These are phyloP conservation scores for Drosophila trapezifrons DNA, from an alignment of 1,140 invertebrate species.

Conservation along the genomic window DNA sequence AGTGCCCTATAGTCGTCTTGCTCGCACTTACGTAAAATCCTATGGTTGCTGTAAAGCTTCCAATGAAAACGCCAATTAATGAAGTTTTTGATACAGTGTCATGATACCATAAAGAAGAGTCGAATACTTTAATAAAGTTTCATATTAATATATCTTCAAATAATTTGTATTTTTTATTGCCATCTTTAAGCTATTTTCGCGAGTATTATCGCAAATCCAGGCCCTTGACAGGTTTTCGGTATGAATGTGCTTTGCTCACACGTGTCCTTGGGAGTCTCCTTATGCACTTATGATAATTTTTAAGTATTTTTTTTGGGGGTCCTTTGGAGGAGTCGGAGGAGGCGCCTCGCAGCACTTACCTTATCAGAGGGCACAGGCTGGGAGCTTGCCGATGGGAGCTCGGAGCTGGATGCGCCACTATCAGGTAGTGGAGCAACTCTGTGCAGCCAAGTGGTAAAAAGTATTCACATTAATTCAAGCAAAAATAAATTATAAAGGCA, in stretches of 20 bases:
- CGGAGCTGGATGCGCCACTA: constrained; percentile 36
- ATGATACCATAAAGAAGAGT: too few relatives aligned
- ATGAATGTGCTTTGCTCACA: constrained; percentile 6
- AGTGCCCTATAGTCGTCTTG: too few relatives aligned
- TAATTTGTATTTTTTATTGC: too few relatives aligned
- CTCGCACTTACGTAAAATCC: too few relatives aligned
- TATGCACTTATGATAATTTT: constrained; percentile 70
- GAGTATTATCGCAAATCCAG: too few relatives aligned
- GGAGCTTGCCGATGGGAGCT: not conserved
- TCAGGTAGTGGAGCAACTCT: constrained; percentile 71
- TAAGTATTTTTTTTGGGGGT: constrained; percentile 63
- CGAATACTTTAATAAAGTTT: too few relatives aligned
- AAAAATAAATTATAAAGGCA: constrained; percentile 81
- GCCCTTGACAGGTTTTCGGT: not conserved
- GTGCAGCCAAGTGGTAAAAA: constrained; percentile 80
- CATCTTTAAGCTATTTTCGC: too few relatives aligned
- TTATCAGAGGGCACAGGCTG: constrained; percentile 30
- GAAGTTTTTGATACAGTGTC: too few relatives aligned
- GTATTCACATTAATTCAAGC: constrained; percentile 82
- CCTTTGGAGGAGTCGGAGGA: not conserved
- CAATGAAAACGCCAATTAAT: too few relatives aligned
- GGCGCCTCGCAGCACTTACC: constrained; percentile 29
- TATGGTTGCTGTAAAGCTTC: too few relatives aligned
- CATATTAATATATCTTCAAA: too few relatives aligned
- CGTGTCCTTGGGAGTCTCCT: constrained; percentile 15